These are phyloP conservation scores for Drosophila tropicalis DNA, from an alignment of 1,140 invertebrate genomes.

Conservation along the genomic window DNA sequence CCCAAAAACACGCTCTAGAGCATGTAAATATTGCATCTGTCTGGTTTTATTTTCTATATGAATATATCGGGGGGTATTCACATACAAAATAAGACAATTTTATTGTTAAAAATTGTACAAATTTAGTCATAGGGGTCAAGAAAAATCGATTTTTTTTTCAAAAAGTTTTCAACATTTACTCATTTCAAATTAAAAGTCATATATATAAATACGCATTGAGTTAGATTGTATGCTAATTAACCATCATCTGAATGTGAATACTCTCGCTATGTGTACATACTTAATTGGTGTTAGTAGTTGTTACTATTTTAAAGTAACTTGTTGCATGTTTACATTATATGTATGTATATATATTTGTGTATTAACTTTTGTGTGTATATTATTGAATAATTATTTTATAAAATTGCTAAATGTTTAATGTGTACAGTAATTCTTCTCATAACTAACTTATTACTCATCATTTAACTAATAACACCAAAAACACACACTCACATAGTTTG, in stretches of 20 bases:
- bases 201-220: too few relatives aligned
- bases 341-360: neutral
- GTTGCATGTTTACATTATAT: slow-evolving; percentile 1
- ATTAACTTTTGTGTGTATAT: neutral
- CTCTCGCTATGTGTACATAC: neutral
- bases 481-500: neutral
- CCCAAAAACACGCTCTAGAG: slow-evolving; percentile 4
- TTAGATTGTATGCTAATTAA: too few relatives aligned
- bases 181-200: too few relatives aligned
- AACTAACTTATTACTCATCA: neutral
- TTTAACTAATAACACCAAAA: slow-evolving; percentile 1
- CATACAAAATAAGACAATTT: neutral
- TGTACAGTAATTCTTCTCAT: neutral
- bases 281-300: neutral
- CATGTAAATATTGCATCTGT: slow-evolving; percentile 12
- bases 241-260: neutral
- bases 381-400: neutral
- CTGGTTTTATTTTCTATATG: neutral
- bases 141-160: too few relatives aligned
- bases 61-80: neutral
- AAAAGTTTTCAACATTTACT: too few relatives aligned
- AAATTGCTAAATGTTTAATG: slow-evolving; percentile 1
- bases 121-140: too few relatives aligned
- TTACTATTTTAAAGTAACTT: neutral
- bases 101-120: too few relatives aligned